Evolutionary conservation across 2,797 vertebrate species (phyloP).

Genomic region (Neosilurus hyrtlii): DNA sequence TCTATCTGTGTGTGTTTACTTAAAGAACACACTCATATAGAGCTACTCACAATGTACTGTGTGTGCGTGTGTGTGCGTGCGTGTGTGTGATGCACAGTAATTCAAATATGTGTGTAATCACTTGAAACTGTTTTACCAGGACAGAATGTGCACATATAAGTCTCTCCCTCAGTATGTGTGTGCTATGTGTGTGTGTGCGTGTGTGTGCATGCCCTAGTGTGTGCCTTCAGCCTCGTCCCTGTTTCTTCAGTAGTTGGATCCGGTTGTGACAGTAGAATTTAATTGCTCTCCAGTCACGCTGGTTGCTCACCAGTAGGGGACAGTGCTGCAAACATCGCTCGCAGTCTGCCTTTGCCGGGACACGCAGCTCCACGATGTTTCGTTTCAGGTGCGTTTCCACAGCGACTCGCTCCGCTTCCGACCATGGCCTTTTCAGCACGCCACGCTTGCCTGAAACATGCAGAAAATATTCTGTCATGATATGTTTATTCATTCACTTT

Average conservation of each 20-base stretch:
- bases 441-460: constrained; percentile 72
- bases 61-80: neutral
- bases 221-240: constrained; percentile 61
- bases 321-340: constrained; percentile 79
- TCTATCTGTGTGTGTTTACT: neutral
- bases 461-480: neutral
- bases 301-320: constrained; percentile 77
- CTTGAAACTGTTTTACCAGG: neutral
- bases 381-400: constrained; percentile 78
- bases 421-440: constrained; percentile 79
- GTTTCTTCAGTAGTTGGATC: constrained; percentile 81
- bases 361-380: constrained; percentile 75
- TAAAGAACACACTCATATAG: constrained; percentile 16
- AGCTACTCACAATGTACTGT: constrained; percentile 15
- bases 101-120: constrained; percentile 7
- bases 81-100: neutral
- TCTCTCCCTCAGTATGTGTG: constrained; percentile 9
- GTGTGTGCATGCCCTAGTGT: neutral
- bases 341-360: constrained; percentile 79
- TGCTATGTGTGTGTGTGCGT: neutral
- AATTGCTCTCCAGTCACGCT: constrained; percentile 79
- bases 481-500: too few species aligned
- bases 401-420: constrained; percentile 75
- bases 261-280: constrained; percentile 83
- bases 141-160: neutral